A percentile compares a stretch with the other conserved stretches of the same genome.
These are phyloP conservation scores for Oreochromis mossambicus DNA, from an alignment of 2,797 vertebrate genomes.

Conservation along the genomic window DNA sequence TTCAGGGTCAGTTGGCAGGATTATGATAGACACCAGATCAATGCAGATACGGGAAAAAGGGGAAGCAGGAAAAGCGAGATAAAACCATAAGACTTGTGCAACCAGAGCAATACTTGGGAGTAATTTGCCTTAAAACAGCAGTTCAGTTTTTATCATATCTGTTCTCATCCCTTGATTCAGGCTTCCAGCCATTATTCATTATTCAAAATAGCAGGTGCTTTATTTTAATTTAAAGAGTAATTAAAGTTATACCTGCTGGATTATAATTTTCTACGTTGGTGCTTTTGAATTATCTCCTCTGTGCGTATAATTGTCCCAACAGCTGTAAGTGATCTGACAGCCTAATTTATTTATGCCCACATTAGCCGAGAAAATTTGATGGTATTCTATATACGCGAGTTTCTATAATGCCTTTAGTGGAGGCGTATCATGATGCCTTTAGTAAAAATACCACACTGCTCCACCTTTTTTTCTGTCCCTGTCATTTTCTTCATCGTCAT, in stretches of 20 bases:
- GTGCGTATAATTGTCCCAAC: slow-evolving; percentile 18
- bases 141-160: background rate
- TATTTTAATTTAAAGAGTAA: slow-evolving; percentile 21
- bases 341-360: slow-evolving; percentile 45
- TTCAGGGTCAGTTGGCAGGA: slow-evolving; percentile 18
- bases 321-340: slow-evolving; percentile 35
- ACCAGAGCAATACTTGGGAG: background rate
- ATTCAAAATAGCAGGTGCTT: slow-evolving; percentile 25
- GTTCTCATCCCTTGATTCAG: background rate
- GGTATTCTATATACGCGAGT: background rate
- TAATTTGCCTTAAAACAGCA: background rate
- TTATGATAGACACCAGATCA: slow-evolving; percentile 18
- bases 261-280: slow-evolving; percentile 2
- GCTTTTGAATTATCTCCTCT: slow-evolving; percentile 18
- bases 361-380: slow-evolving; percentile 23
- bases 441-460: background rate
- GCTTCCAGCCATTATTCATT: slow-evolving; percentile 26
- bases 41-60: background rate
- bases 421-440: background rate
- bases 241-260: slow-evolving; percentile 9
- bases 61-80: background rate
- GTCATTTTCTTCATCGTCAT: background rate
- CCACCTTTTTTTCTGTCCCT: background rate
- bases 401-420: background rate
- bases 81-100: background rate